phyloP scores from a whole-genome alignment of 2,888 invertebrate genomes.

The Gryllus longicercus region DNA sequence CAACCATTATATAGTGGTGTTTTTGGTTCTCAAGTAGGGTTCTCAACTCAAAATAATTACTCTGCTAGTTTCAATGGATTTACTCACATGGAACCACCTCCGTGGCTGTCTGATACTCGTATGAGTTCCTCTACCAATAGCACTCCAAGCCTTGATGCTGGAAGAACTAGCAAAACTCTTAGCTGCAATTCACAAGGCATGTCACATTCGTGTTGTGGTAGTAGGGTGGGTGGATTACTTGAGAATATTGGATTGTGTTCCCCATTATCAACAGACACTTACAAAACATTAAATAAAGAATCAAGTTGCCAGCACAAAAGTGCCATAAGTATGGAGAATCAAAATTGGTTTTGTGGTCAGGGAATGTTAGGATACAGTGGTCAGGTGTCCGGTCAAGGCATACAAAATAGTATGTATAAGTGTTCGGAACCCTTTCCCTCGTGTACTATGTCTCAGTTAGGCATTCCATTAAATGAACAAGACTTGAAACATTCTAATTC shows the following conservation, averaged over 20 bases:
- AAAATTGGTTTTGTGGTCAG: slow-evolving; percentile 35
- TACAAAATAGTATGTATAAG: slow-evolving; percentile 32
- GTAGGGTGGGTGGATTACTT: slow-evolving; percentile 26
- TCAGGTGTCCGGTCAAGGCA: slow-evolving; percentile 29
- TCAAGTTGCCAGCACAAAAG: slow-evolving; percentile 28
- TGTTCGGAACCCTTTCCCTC: slow-evolving; percentile 36
- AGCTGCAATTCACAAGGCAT: slow-evolving; percentile 25
- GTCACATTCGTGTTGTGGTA: slow-evolving; percentile 31
- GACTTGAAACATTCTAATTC: slow-evolving; percentile 27
- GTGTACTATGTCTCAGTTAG: slow-evolving; percentile 31
- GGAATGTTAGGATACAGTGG: slow-evolving; percentile 28
- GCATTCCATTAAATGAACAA: slow-evolving; percentile 31
- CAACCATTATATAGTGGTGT: slow-evolving; percentile 34
- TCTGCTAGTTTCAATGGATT: slow-evolving; percentile 31
- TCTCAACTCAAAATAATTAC: slow-evolving; percentile 33
- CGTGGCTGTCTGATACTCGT: slow-evolving; percentile 35
- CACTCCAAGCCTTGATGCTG: slow-evolving; percentile 25
- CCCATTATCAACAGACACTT: slow-evolving; percentile 30
- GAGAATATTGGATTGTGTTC: slow-evolving; percentile 32
- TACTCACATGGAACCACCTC: slow-evolving; percentile 31
- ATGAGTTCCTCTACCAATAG: slow-evolving; percentile 26
- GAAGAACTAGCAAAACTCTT: slow-evolving; percentile 30
- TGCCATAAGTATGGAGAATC: slow-evolving; percentile 30
- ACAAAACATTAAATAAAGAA: slow-evolving; percentile 34
- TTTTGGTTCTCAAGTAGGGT: slow-evolving; percentile 31